A percentile compares a stretch with the other conserved stretches of the same genome.
phyloP scores from a whole-genome alignment of 2,888 invertebrate genomes.

The Phoenoteleia sp. region DNA sequence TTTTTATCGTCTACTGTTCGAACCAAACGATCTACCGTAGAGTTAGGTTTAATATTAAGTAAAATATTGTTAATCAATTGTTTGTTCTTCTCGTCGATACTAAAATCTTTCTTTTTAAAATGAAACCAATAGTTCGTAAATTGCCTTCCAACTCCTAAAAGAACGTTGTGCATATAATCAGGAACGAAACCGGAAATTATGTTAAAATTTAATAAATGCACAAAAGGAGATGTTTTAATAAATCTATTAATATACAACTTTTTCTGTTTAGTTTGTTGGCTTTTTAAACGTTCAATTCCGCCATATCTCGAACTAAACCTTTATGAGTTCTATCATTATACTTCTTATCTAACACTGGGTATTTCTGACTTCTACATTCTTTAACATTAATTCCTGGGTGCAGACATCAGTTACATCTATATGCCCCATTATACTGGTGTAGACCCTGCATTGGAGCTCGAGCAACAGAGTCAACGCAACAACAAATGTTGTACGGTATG shows the following conservation, averaged over 20 bases:
- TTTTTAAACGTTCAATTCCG: background rate
- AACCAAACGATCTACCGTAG: conserved; percentile 33
- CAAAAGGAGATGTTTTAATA: conserved; percentile 14
- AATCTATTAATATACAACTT: conserved; percentile 10
- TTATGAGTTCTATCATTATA: conserved; percentile 8
- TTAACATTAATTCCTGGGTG: conserved; percentile 22
- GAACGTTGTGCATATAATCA: conserved; percentile 56
- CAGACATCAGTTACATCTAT: conserved; percentile 46
- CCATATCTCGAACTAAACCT: background rate
- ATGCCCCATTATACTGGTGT: conserved; percentile 27
- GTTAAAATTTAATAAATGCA: conserved; percentile 40
- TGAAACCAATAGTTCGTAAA: conserved; percentile 44
- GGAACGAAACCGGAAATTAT: conserved; percentile 36
- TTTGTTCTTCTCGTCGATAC: no score
- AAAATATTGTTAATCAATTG: no score
- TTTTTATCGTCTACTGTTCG: conserved; percentile 28
- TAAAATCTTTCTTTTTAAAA: no score
- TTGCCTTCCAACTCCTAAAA: conserved; percentile 39
- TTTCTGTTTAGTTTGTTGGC: background rate
- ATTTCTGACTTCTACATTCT: background rate
- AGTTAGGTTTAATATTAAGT: conserved; percentile 5
- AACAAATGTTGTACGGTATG: conserved; percentile 30
- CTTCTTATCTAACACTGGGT: background rate
- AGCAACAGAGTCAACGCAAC: no score
- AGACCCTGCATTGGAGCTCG: conserved; percentile 22